A percentile compares a stretch with the other conserved stretches of the same genome.
Evolutionary conservation across 2,113 vertebrate genomes (phyloP).

Genomic region (Pseudonaja textilis): DNA sequence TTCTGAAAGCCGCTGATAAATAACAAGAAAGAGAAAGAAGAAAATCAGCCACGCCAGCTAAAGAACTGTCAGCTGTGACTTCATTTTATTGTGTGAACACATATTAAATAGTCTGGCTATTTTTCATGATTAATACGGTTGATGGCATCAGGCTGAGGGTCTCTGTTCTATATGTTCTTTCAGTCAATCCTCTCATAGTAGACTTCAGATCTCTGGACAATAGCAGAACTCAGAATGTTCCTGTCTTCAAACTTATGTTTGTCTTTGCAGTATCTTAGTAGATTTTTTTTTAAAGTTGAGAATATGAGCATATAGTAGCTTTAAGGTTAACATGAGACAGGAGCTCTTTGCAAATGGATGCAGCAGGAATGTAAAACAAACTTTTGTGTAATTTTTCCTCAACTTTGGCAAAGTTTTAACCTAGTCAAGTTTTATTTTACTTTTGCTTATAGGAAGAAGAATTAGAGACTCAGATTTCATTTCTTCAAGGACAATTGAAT

Average conservation of each 20-base stretch:
- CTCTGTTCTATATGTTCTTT: background rate
- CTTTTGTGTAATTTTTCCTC: background rate
- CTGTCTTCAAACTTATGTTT: background rate
- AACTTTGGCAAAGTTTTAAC: background rate
- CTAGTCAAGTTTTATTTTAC: constrained; percentile 3
- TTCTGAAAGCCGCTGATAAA: background rate
- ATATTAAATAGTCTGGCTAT: background rate
- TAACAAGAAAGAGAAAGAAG: background rate
- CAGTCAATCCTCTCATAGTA: background rate
- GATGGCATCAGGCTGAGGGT: background rate
- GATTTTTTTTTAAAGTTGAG: background rate
- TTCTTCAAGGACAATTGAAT: constrained; percentile 96
- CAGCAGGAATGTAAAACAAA: background rate
- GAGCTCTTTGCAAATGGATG: background rate
- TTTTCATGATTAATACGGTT: background rate
- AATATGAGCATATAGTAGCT: background rate
- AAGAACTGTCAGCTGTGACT: background rate
- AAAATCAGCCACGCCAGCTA: background rate
- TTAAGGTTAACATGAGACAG: background rate
- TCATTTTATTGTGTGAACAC: background rate
- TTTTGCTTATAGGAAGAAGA: constrained; percentile 85
- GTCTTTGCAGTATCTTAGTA: background rate
- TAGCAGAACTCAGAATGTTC: background rate
- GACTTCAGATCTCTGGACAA: background rate
- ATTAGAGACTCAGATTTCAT: constrained; percentile 94